phyloP scores from a whole-genome alignment of 2,797 vertebrate genomes.

The Forpus xanthops region DNA sequence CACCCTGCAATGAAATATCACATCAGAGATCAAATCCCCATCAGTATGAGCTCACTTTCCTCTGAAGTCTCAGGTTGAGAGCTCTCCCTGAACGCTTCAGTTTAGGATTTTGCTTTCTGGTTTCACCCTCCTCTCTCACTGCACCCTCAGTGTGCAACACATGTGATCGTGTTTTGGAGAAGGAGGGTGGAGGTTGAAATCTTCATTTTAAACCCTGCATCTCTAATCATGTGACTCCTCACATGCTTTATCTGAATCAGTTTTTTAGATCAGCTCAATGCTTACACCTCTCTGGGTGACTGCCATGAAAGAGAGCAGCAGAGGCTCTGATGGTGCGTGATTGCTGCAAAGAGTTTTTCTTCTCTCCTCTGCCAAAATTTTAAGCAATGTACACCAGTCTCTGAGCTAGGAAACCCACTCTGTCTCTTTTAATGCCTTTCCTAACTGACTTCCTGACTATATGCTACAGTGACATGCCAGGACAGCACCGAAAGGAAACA shows the following conservation, averaged over 20 bases:
- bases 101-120: not conserved
- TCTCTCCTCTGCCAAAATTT: not conserved
- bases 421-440: not conserved
- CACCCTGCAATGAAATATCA: not conserved
- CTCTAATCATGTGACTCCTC: not conserved
- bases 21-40: fast-evolving
- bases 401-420: not conserved
- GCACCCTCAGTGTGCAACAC: not conserved
- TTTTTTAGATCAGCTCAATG: not conserved
- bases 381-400: not conserved
- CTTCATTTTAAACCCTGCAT: not conserved
- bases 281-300: not conserved
- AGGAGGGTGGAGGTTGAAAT: not conserved
- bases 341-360: not conserved
- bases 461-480: not conserved
- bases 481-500: not conserved
- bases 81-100: not conserved
- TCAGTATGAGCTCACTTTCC: not conserved
- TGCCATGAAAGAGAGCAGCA: not conserved
- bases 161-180: not conserved
- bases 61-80: not conserved
- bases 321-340: not conserved
- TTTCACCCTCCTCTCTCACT: not conserved
- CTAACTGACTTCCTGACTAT: not conserved
- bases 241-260: constrained; percentile 14